These are phyloP conservation scores for Okamejei kenojei DNA, from an alignment of 2,797 vertebrate species.

Conservation along the genomic window DNA sequence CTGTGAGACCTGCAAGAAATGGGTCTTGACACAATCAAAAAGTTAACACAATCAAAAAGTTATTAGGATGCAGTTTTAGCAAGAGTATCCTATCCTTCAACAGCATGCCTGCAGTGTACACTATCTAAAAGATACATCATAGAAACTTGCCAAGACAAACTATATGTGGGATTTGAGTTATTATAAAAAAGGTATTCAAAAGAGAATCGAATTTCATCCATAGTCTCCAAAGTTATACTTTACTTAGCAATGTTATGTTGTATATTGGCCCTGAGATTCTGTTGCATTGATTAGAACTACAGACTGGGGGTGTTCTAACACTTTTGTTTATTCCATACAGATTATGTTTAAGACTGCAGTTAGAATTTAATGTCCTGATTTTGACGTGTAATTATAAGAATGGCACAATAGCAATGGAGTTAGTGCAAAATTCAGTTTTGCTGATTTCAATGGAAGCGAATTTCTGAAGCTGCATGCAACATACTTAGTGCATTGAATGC, in stretches of 20 bases:
- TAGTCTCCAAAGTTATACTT: no score
- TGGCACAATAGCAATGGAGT: neutral
- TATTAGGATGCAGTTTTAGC: neutral
- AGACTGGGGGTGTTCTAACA: no score
- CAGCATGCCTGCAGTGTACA: neutral
- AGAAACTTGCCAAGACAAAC: neutral
- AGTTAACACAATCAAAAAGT: neutral
- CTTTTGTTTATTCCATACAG: neutral
- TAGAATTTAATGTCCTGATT: neutral
- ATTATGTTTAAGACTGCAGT: neutral
- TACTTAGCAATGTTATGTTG: no score
- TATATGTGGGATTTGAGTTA: neutral
- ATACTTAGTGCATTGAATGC: no score
- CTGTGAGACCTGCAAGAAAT: neutral
- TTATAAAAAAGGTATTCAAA: neutral
- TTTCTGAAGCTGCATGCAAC: no score
- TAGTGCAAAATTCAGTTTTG: neutral
- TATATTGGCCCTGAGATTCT: no score
- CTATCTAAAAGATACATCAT: neutral
- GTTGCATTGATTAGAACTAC: no score
- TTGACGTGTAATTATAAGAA: neutral
- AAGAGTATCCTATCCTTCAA: neutral
- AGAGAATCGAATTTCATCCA: neutral
- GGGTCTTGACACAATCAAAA: neutral
- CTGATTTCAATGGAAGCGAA: no score